Evolutionary conservation across 2,113 vertebrate species (phyloP), one percentile per base, ranked within the genome.

Genomic region (Sturnira hondurensis): DNA sequence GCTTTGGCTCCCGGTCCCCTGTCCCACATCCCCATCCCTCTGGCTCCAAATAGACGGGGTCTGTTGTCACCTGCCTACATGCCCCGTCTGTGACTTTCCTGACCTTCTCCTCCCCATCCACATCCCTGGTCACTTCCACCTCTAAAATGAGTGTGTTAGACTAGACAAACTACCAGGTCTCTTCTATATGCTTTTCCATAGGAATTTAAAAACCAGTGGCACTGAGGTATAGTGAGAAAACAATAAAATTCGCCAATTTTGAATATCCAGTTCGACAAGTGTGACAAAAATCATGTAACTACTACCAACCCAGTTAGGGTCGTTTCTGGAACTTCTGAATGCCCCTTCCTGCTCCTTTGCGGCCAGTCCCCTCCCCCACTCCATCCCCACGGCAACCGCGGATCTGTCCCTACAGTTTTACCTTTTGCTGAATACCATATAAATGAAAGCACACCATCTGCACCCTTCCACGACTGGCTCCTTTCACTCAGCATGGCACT

Each of bases 311-410:
- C 19, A 2, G 41, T 9, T 14, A 52, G 54, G 85, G 45, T 38
- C 2, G 0, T n/a, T 24, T 28, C 56, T 15, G 1, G 68, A 0
- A 13, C 10, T 45, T 78, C 61, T 28, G 4, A 7, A 4, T 5
- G 45, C 19, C 20, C 58, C 11, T 10, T 24, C 14, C 41, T 20
- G 8, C 20, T 65, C 68, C 61, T 77, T 33, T 45, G 24, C 31
- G 15, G 70, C 16, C 20, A 1, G 26, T 13, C 2, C 22, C 19
- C 31, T 54, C 56, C n/a, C 10, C 38, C 4, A 9, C 19, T 31
- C n/a, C 33, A 41, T 31, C n/a, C 13, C 38, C 28, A 1, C 11
- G 22, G 8, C 56, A n/a, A 33, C 24, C n/a, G 5, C 3, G 14
- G 14, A 52, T 38, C 54, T 74, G 4, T 9, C 10, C 26, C 33